phyloP scores from a whole-genome alignment of 2,113 vertebrate genomes.

The Redunca redunca region DNA sequence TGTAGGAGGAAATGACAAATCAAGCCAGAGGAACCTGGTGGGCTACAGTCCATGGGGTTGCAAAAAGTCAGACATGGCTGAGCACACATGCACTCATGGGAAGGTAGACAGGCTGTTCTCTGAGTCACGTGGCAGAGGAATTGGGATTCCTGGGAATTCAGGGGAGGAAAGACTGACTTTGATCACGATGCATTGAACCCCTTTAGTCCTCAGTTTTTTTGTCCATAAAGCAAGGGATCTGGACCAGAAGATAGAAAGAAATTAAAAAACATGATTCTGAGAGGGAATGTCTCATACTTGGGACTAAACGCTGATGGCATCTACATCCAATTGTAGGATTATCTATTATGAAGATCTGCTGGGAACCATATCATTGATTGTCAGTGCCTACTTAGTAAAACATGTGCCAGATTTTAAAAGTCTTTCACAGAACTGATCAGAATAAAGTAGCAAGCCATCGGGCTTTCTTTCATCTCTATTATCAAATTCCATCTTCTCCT shows the following conservation, averaged over 20 bases:
- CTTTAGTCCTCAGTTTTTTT: neutral
- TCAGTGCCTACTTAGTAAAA: neutral
- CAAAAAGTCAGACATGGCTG: neutral
- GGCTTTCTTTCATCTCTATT: neutral
- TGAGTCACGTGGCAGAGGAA: neutral
- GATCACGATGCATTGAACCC: neutral
- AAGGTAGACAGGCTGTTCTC: neutral
- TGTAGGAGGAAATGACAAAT: neutral
- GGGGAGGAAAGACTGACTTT: neutral
- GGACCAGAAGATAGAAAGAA: neutral
- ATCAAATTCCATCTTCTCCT: neutral
- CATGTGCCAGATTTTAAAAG: neutral
- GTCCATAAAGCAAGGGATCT: neutral
- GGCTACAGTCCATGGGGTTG: neutral
- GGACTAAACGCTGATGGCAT: constrained; percentile 29
- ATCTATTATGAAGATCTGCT: neutral
- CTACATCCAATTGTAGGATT: constrained; percentile 45
- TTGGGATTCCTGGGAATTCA: neutral
- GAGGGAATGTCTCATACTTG: constrained; percentile 50
- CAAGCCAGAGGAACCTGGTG: neutral
- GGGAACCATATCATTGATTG: neutral
- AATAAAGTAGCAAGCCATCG: neutral
- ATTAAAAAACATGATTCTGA: neutral
- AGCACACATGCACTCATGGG: neutral
- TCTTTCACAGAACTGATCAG: neutral